Evolutionary conservation across 2,888 invertebrate species (phyloP), one percentile per base, ranked within the genome.

Genomic region (Drosophila paracracens): DNA sequence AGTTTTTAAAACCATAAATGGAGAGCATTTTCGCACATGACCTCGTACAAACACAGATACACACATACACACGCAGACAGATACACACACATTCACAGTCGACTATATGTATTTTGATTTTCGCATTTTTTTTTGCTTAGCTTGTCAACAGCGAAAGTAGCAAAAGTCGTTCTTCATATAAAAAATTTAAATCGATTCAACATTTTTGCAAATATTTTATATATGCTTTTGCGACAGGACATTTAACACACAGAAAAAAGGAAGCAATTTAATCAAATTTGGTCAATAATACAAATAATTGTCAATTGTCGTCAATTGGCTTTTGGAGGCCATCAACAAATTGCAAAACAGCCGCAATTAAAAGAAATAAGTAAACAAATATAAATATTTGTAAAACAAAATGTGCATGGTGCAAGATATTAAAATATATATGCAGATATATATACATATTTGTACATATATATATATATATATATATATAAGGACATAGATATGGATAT

Each of bases 1-100:
- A 82, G 40, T 87, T 84, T 89, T 87, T 74, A 69, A 89, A 80
- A 85, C 89, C 82, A 78, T 71, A 79, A 80, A 83, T 81, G 75
- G 70, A 81, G 83, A 71, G 59, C 70, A 72, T 78, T 66, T 75
- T 48, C 57, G 66, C 66, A 50, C 51, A 71, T 79, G 74, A 61
- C 53, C 67, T 50, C 56, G 56, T 31, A 46, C 38, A 54, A 35
- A 35, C 21, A 40, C 54, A 13, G 35, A 21, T 29, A 40, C 25
- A 59, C 38, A 27, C 13, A 25, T 13, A 46, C 25, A 27, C 29
- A 46, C 25, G 50, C 29, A 35, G 16, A 27, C 16, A 60, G n/a
- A 48, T 29, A 38, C 4, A 16, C 25, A 16, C 13, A 58, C 25
- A n/a, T 8, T 43, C 18, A 61, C 27, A 71, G 2, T 21, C 51